phyloP scores from a whole-genome alignment of 1,140 invertebrate genomes.

The Megathymus violae region DNA sequence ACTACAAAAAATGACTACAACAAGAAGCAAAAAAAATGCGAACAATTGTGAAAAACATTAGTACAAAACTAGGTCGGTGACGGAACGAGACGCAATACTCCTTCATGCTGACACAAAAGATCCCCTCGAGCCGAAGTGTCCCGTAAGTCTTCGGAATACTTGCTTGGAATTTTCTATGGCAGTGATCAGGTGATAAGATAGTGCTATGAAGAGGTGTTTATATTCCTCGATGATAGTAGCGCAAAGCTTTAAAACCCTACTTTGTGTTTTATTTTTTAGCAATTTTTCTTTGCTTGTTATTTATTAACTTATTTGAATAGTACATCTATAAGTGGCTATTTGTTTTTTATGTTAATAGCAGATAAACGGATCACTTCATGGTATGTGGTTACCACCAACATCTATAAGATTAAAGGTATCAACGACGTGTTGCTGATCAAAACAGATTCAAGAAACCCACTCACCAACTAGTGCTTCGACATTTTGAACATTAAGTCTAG shows the following conservation, averaged over 20 bases:
- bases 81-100: constrained; percentile 24
- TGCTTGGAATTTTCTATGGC: constrained; percentile 29
- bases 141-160: constrained; percentile 30
- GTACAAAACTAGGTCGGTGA: constrained; percentile 17
- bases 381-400: no score
- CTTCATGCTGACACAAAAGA: constrained; percentile 35
- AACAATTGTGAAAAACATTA: constrained; percentile 16
- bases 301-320: no score
- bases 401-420: no score
- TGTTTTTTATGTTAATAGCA: no score
- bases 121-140: constrained; percentile 28
- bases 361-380: no score
- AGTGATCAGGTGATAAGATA: constrained; percentile 28
- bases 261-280: not conserved
- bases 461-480: no score
- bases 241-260: not conserved
- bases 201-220: constrained; percentile 13
- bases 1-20: no score
- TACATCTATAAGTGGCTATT: no score
- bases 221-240: not conserved
- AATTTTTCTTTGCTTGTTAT: not conserved
- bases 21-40: not conserved
- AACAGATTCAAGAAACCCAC: no score
- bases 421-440: no score
- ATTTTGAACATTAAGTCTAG: no score